These are phyloP conservation scores for Drosophila histrio DNA, from an alignment of 2,888 invertebrate species.

Conservation along the genomic window DNA sequence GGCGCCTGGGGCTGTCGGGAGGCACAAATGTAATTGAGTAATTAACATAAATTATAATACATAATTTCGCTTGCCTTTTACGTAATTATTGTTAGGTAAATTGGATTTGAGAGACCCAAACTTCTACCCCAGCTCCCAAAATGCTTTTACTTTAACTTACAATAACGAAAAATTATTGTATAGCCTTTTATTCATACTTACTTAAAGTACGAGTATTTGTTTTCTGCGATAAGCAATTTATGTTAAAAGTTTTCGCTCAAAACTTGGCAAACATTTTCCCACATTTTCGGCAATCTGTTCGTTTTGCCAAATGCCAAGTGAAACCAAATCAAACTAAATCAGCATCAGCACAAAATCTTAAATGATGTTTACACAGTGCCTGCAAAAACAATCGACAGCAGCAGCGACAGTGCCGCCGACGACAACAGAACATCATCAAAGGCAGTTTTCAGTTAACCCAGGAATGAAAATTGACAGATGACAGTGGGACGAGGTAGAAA, in stretches of 20 bases:
- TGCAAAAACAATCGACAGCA: constrained; percentile 54
- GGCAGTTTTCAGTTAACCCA: constrained; percentile 21
- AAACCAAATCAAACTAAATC: constrained; percentile 69
- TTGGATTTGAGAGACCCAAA: constrained; percentile 57
- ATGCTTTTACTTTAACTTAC: constrained; percentile 32
- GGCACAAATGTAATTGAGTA: constrained; percentile 81
- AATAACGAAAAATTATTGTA: constrained; percentile 59
- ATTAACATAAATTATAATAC: constrained; percentile 83
- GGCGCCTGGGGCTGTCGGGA: constrained; percentile 31
- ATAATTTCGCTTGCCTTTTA: constrained; percentile 72
- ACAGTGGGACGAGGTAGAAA: neutral
- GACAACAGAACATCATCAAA: constrained; percentile 40
- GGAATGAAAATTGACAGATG: constrained; percentile 6
- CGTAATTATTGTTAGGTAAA: constrained; percentile 75
- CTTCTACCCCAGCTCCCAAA: neutral
- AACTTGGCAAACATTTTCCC: constrained; percentile 51
- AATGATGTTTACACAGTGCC: constrained; percentile 59
- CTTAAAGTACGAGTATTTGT: constrained; percentile 34
- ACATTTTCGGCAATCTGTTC: constrained; percentile 42
- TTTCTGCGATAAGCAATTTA: constrained; percentile 70
- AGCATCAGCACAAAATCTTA: constrained; percentile 63
- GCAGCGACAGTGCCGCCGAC: constrained; percentile 23
- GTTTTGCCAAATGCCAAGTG: constrained; percentile 16
- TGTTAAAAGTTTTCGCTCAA: constrained; percentile 62
- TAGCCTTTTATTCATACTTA: constrained; percentile 11